A percentile compares a stretch with the other conserved stretches of the same genome.
phyloP scores from a whole-genome alignment of 64 coral and sea anemone genomes.

The Montipora capricornis region DNA sequence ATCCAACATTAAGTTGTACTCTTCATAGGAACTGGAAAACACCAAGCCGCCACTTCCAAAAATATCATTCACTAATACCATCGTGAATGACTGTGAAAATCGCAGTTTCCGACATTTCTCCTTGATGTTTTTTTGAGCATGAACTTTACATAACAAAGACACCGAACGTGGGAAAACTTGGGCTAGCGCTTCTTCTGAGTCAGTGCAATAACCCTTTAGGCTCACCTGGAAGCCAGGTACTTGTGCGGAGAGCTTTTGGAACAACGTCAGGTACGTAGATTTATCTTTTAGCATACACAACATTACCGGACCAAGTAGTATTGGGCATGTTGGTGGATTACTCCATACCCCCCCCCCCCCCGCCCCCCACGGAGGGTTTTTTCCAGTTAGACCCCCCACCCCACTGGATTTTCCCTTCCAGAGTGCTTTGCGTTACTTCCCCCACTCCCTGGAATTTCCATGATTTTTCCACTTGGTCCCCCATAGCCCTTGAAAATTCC shows the following conservation, averaged over 20 bases:
- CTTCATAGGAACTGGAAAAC: neutral
- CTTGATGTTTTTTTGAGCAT: constrained; percentile 46
- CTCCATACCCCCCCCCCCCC: neutral
- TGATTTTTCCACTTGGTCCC: no score
- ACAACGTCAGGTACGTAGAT: constrained; percentile 37
- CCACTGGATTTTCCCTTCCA: no score
- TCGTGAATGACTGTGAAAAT: constrained; percentile 24
- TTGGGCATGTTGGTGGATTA: constrained; percentile 6
- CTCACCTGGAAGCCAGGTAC: neutral
- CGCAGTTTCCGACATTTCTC: constrained; percentile 38
- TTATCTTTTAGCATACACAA: constrained; percentile 51
- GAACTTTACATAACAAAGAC: constrained; percentile 69
- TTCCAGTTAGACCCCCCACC: no score
- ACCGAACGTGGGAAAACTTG: constrained; percentile 63
- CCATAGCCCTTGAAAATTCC: no score
- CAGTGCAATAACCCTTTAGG: constrained; percentile 65
- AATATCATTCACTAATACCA: constrained; percentile 11
- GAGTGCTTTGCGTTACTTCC: no score
- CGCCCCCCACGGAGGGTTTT: no score
- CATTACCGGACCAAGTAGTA: constrained; percentile 24
- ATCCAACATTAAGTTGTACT: constrained; percentile 1
- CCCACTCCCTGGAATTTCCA: no score
- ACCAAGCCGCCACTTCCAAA: constrained; percentile 40
- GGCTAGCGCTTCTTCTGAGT: constrained; percentile 45
- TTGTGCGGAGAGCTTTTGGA: constrained; percentile 32